These are phyloP conservation scores for Meandrusa payeni DNA, from an alignment of 2,888 invertebrate genomes.

Conservation along the genomic window DNA sequence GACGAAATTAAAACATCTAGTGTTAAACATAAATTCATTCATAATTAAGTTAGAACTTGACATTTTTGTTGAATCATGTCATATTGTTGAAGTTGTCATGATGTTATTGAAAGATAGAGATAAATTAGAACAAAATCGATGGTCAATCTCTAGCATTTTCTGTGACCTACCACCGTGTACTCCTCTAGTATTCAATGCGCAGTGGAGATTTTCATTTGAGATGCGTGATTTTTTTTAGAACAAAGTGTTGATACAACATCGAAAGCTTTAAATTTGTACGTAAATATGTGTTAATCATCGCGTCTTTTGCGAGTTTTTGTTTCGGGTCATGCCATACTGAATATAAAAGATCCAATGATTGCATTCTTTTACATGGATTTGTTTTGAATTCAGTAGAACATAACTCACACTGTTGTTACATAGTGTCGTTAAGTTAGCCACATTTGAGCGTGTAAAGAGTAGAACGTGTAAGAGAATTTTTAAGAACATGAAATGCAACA, in stretches of 20 bases:
- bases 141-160: slow-evolving; percentile 5
- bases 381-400: slow-evolving; percentile 29
- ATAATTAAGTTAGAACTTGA: slow-evolving; percentile 23
- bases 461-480: slow-evolving; percentile 46
- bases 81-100: slow-evolving; percentile 21
- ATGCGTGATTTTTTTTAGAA: slow-evolving; percentile 22
- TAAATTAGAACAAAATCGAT: slow-evolving; percentile 16
- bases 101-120: slow-evolving; percentile 26
- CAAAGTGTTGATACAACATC: slow-evolving; percentile 28
- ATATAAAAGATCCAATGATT: too few relatives aligned
- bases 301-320: slow-evolving; percentile 33
- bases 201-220: slow-evolving; percentile 23
- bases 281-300: slow-evolving; percentile 29
- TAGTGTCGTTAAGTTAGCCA: slow-evolving; percentile 59
- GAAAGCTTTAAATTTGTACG: slow-evolving; percentile 35
- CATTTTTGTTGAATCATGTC: slow-evolving; percentile 22
- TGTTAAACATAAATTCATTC: slow-evolving; percentile 23
- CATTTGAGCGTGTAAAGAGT: slow-evolving; percentile 50
- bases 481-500: slow-evolving; percentile 69
- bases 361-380: too few relatives aligned
- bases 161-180: slow-evolving; percentile 8
- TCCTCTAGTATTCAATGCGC: slow-evolving; percentile 12
- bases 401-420: slow-evolving; percentile 22
- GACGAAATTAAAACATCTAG: slow-evolving; percentile 11
- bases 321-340: slow-evolving; percentile 24